Conservation (phyloP, 2,797 vertebrate genomes). For the Heteromormyrus szaboi region DNA sequence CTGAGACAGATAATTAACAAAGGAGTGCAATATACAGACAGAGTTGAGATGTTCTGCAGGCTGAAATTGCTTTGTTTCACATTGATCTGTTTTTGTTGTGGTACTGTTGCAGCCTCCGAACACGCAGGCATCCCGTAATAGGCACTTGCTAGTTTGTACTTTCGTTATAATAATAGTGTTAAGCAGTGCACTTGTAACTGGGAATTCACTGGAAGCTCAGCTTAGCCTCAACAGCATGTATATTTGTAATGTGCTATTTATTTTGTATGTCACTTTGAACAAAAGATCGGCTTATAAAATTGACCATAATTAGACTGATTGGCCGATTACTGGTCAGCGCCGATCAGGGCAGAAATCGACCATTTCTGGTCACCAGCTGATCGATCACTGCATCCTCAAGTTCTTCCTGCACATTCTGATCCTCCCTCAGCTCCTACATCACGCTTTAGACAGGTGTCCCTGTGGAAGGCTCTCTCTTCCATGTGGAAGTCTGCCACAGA, state of each 20-base stretch:
- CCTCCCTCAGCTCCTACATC: neutral
- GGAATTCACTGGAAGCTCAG: neutral
- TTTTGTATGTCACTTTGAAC: neutral
- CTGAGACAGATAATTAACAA: neutral
- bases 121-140: neutral
- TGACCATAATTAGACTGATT: neutral
- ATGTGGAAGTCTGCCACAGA: neutral
- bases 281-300: neutral
- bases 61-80: neutral
- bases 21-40: neutral
- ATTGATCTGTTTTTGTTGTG: neutral
- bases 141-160: neutral
- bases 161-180: neutral
- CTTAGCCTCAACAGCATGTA: neutral
- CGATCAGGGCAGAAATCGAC: neutral
- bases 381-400: neutral
- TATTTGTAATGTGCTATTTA: neutral
- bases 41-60: neutral
- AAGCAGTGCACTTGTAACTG: neutral
- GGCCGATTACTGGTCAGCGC: neutral
- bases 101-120: neutral
- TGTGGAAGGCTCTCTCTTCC: neutral
- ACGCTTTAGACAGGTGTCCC: neutral
- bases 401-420: neutral
- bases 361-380: neutral